A percentile compares a stretch with the other conserved stretches of the same genome.
phyloP scores from a whole-genome alignment of 35 echinoderm and acorn worm genomes.

The Apostichopus japonicus region DNA sequence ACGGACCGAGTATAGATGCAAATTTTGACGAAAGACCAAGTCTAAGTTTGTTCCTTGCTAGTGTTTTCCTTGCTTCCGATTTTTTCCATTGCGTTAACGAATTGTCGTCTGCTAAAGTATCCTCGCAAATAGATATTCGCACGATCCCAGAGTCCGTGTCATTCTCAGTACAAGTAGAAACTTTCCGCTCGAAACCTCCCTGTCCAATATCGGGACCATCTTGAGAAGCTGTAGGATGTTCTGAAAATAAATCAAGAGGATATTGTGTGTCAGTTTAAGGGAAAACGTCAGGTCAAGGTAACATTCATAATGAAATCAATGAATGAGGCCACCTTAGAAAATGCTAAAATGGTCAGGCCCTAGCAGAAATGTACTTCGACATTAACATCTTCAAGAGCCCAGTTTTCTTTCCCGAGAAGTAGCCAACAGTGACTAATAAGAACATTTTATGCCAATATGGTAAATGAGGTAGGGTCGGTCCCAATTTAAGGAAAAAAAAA shows the following conservation, averaged over 20 bases:
- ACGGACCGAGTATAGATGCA: slow-evolving; percentile 44
- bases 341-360: too few relatives aligned
- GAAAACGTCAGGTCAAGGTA: too few relatives aligned
- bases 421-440: too few relatives aligned
- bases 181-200: slow-evolving; percentile 28
- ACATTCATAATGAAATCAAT: too few relatives aligned
- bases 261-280: neutral
- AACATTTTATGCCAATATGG: too few relatives aligned
- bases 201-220: slow-evolving; percentile 49
- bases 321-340: too few relatives aligned
- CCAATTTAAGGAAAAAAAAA: too few relatives aligned
- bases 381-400: too few relatives aligned
- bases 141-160: slow-evolving; percentile 56
- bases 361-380: too few relatives aligned
- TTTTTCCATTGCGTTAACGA: neutral
- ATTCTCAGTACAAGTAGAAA: slow-evolving; percentile 49
- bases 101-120: neutral
- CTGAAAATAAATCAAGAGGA: slow-evolving; percentile 5
- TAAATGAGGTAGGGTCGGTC: too few relatives aligned
- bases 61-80: neutral
- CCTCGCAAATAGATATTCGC: slow-evolving; percentile 39
- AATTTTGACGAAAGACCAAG: neutral
- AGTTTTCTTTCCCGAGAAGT: too few relatives aligned
- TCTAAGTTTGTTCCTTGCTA: slow-evolving; percentile 3
- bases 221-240: slow-evolving; percentile 54